Percentiles rank a stretch among this genome's conserved stretches.
These are phyloP conservation scores for Vulpes lagopus DNA, from an alignment of 2,113 vertebrate species.

Conservation along the genomic window DNA sequence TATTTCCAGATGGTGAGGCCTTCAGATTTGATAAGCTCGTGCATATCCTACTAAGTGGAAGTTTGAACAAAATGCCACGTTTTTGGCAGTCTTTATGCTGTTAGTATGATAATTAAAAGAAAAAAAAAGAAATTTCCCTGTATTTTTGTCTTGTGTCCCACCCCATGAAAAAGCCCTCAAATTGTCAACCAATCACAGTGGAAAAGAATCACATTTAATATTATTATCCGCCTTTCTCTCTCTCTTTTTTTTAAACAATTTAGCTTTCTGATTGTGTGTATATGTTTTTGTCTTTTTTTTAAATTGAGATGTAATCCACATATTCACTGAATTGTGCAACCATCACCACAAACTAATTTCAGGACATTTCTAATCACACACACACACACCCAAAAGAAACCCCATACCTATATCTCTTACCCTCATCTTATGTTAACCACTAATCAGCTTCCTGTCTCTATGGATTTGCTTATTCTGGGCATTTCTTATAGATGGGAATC, in stretches of 20 bases:
- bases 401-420: background rate
- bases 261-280: background rate
- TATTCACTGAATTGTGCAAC: background rate
- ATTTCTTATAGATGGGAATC: background rate
- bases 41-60: background rate
- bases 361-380: background rate
- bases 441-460: background rate
- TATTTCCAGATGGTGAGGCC: constrained; percentile 67
- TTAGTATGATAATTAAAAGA: constrained; percentile 31
- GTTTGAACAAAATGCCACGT: constrained; percentile 58
- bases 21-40: constrained; percentile 55
- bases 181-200: background rate
- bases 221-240: background rate
- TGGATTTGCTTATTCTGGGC: background rate
- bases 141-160: background rate
- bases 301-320: background rate
- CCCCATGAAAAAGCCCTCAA: background rate
- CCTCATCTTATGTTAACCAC: background rate
- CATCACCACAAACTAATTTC: background rate
- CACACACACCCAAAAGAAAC: background rate
- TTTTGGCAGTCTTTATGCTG: constrained; percentile 22
- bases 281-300: background rate
- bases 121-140: background rate
- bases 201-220: constrained; percentile 11
- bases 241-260: background rate